Base-by-base conservation (phyloP, 2,888 invertebrate species). In the Thera obeliscata region DNA sequence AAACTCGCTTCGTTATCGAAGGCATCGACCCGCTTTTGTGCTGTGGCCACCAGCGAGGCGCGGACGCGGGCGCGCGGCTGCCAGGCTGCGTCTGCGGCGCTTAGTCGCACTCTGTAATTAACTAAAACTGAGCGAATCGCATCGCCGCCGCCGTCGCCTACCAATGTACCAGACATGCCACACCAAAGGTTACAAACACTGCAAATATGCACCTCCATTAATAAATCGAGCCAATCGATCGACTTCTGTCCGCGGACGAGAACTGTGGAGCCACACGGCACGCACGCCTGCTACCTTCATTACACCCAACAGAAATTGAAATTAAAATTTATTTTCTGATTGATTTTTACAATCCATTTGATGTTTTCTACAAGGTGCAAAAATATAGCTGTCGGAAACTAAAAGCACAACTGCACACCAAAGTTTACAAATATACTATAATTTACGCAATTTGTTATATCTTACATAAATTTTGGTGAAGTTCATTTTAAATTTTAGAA, bases 1-100 rank as follows among this genome's bases (percentile, higher is more conserved):
- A 90, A 89, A 88, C 87, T 83, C 81, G 87, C 84, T 88, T 90
- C 90, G 91, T 91, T 93, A 93, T 93, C 93, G 91, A 87, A 87
- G 91, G 86, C 91, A 93, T 93, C 93, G 92, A 89, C 88, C 90
- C 88, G 89, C 90, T 90, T 87, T 90, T 93, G 90, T 91, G 87
- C 86, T 82, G 86, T 83, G 93, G 88, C 92, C 91, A 92, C 89
- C 75, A 65, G 72, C 70, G 75, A 70, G 70, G 69, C 65, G 52
- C 60, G 66, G 36, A 61, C 55, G 69, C 87, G 81, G 52, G 55
- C 22, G 52, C 59, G 9, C 81, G 78, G 85, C 79, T 74, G 81
- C 74, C 52, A 65, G 75, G 74, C 77, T 74, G 82, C 82, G 73
- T 54, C 57, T 58, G 50, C 46, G 84, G 81, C 86, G 85, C 86